These are phyloP conservation scores for Tachuris rubrigastra DNA, from an alignment of 2,113 vertebrate species.

Conservation along the genomic window DNA sequence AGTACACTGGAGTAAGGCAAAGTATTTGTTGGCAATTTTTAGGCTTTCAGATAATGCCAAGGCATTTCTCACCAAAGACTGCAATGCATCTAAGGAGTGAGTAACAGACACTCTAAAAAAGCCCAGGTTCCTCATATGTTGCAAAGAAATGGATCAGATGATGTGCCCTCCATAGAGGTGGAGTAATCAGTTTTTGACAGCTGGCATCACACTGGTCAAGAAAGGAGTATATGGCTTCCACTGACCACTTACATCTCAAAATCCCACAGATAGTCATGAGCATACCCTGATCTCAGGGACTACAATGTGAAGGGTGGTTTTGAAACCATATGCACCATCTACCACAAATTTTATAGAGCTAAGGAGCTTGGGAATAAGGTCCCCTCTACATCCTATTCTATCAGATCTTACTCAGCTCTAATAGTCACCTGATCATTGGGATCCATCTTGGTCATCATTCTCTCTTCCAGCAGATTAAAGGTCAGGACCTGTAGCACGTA, in stretches of 20 bases:
- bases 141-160: not conserved
- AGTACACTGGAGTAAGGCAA: not conserved
- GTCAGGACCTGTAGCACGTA: conserved; percentile 97
- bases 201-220: not conserved
- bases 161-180: not conserved
- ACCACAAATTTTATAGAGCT: not conserved
- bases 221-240: not conserved
- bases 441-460: conserved; percentile 99
- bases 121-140: not conserved
- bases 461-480: conserved; percentile 96
- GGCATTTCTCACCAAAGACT: not conserved
- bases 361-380: not conserved
- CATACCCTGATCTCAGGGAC: not conserved
- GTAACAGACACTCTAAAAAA: not conserved
- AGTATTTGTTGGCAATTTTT: not conserved
- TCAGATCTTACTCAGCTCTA: not conserved
- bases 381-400: not conserved
- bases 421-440: conserved; percentile 88
- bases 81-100: not conserved
- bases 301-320: not conserved
- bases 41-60: not conserved
- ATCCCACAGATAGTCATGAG: not conserved
- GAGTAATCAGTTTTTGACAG: not conserved
- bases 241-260: not conserved
- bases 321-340: not conserved